Percentiles rank a stretch among this genome's conserved stretches.
Conservation (phyloP, 2,797 vertebrate species). For the Melopsittacus undulatus region DNA sequence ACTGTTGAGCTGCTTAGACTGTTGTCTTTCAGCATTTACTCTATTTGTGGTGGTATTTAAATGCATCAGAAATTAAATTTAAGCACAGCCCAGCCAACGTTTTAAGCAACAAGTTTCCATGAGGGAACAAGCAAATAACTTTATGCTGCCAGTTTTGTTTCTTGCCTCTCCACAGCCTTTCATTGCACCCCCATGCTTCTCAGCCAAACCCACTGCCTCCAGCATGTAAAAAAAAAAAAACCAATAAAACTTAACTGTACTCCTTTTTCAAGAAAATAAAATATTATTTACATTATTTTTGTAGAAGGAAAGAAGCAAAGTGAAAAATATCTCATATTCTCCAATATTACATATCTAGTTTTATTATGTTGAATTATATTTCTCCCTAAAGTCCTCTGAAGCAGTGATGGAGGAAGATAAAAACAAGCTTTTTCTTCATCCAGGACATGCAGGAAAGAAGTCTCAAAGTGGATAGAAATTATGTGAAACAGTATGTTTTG, state of each 20-base stretch:
- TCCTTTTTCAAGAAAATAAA: not conserved
- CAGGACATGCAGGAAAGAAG: not conserved
- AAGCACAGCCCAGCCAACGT: not conserved
- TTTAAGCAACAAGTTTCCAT: not conserved
- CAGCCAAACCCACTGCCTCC: not conserved
- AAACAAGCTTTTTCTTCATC: not conserved
- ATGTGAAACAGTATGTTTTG: not conserved
- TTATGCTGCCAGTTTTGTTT: not conserved
- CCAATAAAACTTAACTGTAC: not conserved
- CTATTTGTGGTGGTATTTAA: slow-evolving; percentile 37
- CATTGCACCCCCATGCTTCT: not conserved
- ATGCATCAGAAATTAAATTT: slow-evolving; percentile 33
- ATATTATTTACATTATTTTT: not conserved
- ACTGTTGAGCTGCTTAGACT: not conserved
- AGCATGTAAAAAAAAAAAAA: not conserved
- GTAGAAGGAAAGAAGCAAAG: not conserved
- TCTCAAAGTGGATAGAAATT: not conserved
- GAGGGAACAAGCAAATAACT: not conserved
- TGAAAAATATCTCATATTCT: not conserved
- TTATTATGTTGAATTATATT: not conserved
- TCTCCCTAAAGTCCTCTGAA: not conserved
- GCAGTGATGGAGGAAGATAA: not conserved
- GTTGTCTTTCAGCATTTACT: slow-evolving; percentile 1
- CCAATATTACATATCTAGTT: not conserved
- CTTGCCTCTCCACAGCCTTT: not conserved